These are phyloP conservation scores for Anneissia japonica DNA, from an alignment of 35 echinoderm and acorn worm genomes.

Conservation along the genomic window DNA sequence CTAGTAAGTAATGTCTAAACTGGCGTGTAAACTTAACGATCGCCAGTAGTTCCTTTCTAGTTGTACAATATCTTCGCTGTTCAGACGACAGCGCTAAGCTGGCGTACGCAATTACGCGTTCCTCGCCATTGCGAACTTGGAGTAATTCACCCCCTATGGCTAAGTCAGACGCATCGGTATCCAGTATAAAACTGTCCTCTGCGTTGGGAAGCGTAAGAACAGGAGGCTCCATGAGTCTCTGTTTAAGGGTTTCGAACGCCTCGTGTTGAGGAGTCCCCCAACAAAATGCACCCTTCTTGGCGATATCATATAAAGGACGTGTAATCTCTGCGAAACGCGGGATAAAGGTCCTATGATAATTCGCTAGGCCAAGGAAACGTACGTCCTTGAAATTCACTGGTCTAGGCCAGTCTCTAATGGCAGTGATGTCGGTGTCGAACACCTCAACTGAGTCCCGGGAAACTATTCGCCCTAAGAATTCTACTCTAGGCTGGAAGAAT, in stretches of 20 bases:
- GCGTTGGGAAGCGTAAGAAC: constrained; percentile 13
- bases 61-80: constrained; percentile 34
- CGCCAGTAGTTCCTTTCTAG: constrained; percentile 36
- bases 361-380: constrained; percentile 17
- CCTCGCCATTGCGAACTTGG: constrained; percentile 21
- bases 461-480: constrained; percentile 26
- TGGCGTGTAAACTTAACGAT: constrained; percentile 40
- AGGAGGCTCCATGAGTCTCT: neutral
- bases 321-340: constrained; percentile 18
- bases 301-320: constrained; percentile 14
- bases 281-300: constrained; percentile 1
- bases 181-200: neutral
- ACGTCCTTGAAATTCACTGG: constrained; percentile 2
- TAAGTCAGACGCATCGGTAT: constrained; percentile 18
- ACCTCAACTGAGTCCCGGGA: neutral
- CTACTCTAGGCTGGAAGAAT: constrained; percentile 15
- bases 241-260: neutral
- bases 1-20: constrained; percentile 43
- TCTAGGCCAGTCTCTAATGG: constrained; percentile 20
- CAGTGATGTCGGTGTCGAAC: neutral
- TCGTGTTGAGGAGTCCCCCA: neutral
- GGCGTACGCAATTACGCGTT: constrained; percentile 37
- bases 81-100: constrained; percentile 21
- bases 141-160: constrained; percentile 43
- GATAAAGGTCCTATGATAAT: constrained; percentile 42